Evolutionary conservation across 1,140 invertebrate genomes (phyloP).

Genomic region (Drepana arcuata): DNA sequence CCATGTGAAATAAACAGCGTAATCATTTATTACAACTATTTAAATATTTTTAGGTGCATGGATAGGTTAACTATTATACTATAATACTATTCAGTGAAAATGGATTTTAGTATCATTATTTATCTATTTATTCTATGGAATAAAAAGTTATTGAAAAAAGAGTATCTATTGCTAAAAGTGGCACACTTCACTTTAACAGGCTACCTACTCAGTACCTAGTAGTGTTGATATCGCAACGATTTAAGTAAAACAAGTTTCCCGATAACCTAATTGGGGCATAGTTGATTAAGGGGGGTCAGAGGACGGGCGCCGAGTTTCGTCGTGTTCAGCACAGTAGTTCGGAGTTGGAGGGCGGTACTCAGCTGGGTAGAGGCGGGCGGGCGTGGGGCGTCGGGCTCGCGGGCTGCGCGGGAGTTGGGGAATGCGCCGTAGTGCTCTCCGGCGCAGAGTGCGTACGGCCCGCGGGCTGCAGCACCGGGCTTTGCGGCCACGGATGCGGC

Average conservation of each 20-base stretch:
- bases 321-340: conserved; percentile 71
- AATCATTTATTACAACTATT: no score
- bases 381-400: conserved; percentile 52
- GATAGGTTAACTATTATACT: no score
- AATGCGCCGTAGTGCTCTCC: conserved; percentile 74
- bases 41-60: no score
- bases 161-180: no score
- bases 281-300: conserved; percentile 45
- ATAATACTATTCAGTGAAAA: no score
- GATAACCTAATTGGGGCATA: conserved; percentile 37
- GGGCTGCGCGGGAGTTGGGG: conserved; percentile 46
- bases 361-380: conserved; percentile 66
- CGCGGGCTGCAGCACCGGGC: conserved; percentile 80
- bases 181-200: no score
- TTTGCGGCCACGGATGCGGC: conserved; percentile 81
- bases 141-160: no score
- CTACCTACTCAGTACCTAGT: no score
- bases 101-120: no score
- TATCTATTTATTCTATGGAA: no score
- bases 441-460: conserved; percentile 81
- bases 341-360: conserved; percentile 71
- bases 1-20: no score
- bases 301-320: conserved; percentile 67
- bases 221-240: no score
- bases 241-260: conserved; percentile 49